Evolutionary conservation across 2,888 invertebrate species (phyloP).

Genomic region (Papilio protenor): DNA sequence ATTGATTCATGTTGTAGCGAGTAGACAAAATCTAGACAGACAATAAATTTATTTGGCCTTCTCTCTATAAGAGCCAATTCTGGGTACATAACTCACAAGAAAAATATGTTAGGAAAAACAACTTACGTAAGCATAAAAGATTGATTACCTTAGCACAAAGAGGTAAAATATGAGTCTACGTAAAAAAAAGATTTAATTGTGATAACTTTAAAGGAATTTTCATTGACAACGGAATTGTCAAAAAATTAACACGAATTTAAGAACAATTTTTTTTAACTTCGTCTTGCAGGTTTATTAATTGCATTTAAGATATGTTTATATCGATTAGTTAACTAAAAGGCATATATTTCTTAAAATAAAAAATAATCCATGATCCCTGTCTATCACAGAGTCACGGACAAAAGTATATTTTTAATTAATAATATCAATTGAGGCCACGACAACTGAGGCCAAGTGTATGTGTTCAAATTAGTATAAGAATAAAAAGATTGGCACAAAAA

Average conservation of each 20-base stretch:
- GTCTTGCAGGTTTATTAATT: not conserved
- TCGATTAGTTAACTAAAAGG: not conserved
- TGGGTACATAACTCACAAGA: not conserved
- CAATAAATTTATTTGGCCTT: not conserved
- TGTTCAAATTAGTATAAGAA: not conserved
- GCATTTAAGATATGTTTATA: not conserved
- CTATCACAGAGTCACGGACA: not conserved
- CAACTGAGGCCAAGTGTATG: not conserved
- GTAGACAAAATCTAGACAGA: slow-evolving; percentile 16
- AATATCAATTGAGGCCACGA: not conserved
- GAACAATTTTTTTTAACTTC: no score
- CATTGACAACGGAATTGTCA: not conserved
- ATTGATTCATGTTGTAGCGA: not conserved
- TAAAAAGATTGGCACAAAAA: not conserved
- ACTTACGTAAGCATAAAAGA: not conserved
- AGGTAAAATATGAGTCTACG: not conserved
- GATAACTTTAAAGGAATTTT: not conserved
- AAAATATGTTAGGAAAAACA: slow-evolving; percentile 10
- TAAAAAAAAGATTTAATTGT: not conserved
- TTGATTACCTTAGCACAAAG: not conserved
- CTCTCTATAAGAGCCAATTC: not conserved
- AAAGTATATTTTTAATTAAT: not conserved
- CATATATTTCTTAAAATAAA: not conserved
- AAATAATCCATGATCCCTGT: not conserved
- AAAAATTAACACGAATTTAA: not conserved